These are phyloP conservation scores for Mesorhabditis belari DNA, from an alignment of 2,888 invertebrate genomes.

Conservation along the genomic window DNA sequence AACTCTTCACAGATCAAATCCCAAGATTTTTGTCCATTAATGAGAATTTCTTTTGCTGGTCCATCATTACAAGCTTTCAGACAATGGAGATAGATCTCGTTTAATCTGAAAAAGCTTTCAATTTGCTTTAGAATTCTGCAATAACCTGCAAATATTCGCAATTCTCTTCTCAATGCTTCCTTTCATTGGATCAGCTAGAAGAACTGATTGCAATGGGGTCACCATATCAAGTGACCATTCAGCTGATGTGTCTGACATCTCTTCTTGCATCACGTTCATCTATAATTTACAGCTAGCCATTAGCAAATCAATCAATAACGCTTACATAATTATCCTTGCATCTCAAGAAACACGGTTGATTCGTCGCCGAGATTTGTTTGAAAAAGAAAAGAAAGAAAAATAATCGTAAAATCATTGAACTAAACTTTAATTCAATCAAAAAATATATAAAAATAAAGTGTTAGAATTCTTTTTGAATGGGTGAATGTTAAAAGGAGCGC, in stretches of 20 bases:
- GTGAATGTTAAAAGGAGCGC: background rate
- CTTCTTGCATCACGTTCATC: constrained; percentile 42
- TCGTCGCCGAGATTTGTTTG: background rate
- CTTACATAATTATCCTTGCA: constrained; percentile 46
- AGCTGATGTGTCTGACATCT: constrained; percentile 23
- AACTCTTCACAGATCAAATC: constrained; percentile 33
- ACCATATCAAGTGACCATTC: constrained; percentile 40
- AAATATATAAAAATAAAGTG: too few relatives aligned
- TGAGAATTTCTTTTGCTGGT: constrained; percentile 27
- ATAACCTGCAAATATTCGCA: background rate
- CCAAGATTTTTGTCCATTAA: constrained; percentile 39
- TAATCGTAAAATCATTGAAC: background rate
- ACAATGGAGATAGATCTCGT: constrained; percentile 29
- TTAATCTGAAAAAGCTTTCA: constrained; percentile 12
- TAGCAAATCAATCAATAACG: constrained; percentile 6
- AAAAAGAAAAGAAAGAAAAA: background rate
- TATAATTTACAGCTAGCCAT: constrained; percentile 18
- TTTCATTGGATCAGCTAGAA: constrained; percentile 4
- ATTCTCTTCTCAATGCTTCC: background rate
- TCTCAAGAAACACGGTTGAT: constrained; percentile 33
- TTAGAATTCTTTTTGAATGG: too few relatives aligned
- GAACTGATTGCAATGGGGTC: constrained; percentile 36
- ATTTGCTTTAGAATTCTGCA: background rate
- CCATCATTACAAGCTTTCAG: constrained; percentile 26
- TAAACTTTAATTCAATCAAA: too few relatives aligned